These are phyloP conservation scores for Datnioides undecimradiatus DNA, from an alignment of 2,113 vertebrate genomes.

Conservation along the genomic window DNA sequence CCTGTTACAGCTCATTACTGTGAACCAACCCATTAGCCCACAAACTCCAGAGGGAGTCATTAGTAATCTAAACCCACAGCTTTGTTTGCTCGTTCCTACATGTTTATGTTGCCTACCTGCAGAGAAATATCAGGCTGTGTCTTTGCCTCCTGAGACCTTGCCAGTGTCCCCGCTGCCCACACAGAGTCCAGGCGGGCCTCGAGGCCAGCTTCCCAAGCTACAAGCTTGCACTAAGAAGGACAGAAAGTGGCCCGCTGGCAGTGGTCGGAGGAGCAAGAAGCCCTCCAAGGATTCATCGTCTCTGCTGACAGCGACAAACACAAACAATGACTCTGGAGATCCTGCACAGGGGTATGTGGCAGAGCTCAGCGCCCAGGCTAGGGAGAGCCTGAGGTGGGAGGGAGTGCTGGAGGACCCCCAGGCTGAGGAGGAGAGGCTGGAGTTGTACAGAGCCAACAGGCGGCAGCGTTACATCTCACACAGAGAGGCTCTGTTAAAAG, in stretches of 20 bases:
- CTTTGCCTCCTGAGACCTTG: slow-evolving; percentile 34
- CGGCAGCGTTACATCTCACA: slow-evolving; percentile 85
- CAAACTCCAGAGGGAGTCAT: slow-evolving; percentile 36
- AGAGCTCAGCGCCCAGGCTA: slow-evolving; percentile 57
- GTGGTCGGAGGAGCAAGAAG: slow-evolving; percentile 36
- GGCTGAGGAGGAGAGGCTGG: slow-evolving; percentile 87
- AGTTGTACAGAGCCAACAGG: slow-evolving; percentile 84
- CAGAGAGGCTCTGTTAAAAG: slow-evolving; percentile 72
- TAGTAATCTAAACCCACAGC: slow-evolving; percentile 41
- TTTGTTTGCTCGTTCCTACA: slow-evolving; percentile 10
- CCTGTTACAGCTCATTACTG: slow-evolving; percentile 40
- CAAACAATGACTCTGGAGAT: background rate
- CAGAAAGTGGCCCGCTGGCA: background rate
- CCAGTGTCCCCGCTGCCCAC: slow-evolving; percentile 24
- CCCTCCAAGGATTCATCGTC: slow-evolving; percentile 24
- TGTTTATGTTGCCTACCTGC: slow-evolving; percentile 51
- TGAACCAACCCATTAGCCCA: slow-evolving; percentile 40
- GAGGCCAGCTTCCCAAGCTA: slow-evolving; percentile 42
- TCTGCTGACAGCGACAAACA: background rate
- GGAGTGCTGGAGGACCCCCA: slow-evolving; percentile 85
- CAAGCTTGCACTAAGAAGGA: slow-evolving; percentile 32
- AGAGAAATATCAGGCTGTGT: slow-evolving; percentile 78
- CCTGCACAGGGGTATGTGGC: slow-evolving; percentile 29
- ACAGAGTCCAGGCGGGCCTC: background rate
- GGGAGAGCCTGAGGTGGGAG: slow-evolving; percentile 89